phyloP scores from a whole-genome alignment of 2,797 vertebrate genomes.

The Okamejei kenojei region DNA sequence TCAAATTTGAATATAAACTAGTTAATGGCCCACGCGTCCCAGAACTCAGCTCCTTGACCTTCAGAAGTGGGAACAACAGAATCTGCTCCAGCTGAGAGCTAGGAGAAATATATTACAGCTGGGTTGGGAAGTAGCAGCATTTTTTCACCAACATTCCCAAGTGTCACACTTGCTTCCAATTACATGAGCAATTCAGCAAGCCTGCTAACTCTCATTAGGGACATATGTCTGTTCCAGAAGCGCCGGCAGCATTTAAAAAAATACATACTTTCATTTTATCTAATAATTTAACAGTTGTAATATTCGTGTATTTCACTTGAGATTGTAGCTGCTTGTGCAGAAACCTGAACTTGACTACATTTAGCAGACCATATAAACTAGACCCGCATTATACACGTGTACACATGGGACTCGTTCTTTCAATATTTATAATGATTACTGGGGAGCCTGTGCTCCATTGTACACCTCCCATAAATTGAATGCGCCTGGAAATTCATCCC shows the following conservation, averaged over 20 bases:
- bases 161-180: background rate
- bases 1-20: background rate
- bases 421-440: no score
- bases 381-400: no score
- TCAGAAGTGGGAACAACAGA: background rate
- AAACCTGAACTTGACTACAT: no score
- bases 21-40: background rate
- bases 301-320: background rate
- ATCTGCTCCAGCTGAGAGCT: background rate
- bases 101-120: background rate
- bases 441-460: no score
- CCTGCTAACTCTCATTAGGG: background rate
- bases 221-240: background rate
- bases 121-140: background rate
- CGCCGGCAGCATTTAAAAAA: background rate
- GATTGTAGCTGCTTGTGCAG: no score
- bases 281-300: background rate
- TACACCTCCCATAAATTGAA: no score
- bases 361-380: no score
- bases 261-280: background rate
- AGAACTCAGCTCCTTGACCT: slow-evolving; percentile 15
- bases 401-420: no score
- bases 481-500: no score
- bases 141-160: background rate
- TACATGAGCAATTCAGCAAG: background rate